These are phyloP conservation scores for Gryllus longicercus DNA, from an alignment of 2,888 invertebrate species.

Conservation along the genomic window DNA sequence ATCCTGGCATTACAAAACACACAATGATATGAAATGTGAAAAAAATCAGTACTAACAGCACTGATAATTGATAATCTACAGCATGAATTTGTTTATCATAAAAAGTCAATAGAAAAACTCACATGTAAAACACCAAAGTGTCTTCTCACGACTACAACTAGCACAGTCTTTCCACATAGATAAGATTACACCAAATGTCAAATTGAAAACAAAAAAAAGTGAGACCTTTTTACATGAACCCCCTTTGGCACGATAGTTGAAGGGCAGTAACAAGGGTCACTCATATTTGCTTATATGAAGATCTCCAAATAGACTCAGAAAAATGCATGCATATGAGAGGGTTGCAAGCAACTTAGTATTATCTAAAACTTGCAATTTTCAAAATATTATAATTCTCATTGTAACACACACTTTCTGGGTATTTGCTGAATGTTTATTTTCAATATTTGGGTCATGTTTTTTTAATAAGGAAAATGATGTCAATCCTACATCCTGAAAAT, in stretches of 20 bases:
- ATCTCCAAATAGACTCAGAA: neutral
- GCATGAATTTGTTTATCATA: slow-evolving; percentile 38
- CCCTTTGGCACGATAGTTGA: slow-evolving; percentile 29
- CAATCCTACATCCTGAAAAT: too few species aligned
- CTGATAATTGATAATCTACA: slow-evolving; percentile 28
- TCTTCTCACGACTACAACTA: slow-evolving; percentile 37
- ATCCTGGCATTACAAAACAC: neutral
- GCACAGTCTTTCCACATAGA: slow-evolving; percentile 75
- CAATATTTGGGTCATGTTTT: too few species aligned
- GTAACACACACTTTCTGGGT: too few species aligned
- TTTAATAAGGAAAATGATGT: too few species aligned
- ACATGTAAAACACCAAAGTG: slow-evolving; percentile 36
- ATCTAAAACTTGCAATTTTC: too few species aligned
- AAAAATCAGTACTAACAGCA: neutral
- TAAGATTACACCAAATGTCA: slow-evolving; percentile 54
- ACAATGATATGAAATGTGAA: neutral
- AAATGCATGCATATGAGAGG: neutral
- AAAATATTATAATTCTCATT: too few species aligned
- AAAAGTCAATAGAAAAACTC: slow-evolving; percentile 33
- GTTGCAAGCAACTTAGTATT: too few species aligned
- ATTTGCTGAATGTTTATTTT: too few species aligned
- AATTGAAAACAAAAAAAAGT: slow-evolving; percentile 36
- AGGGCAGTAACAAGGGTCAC: slow-evolving; percentile 33
- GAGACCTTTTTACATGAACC: slow-evolving; percentile 36
- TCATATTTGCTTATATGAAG: slow-evolving; percentile 22